Conservation (phyloP, 2,888 invertebrate genomes). For the Abrostola tripartita region DNA sequence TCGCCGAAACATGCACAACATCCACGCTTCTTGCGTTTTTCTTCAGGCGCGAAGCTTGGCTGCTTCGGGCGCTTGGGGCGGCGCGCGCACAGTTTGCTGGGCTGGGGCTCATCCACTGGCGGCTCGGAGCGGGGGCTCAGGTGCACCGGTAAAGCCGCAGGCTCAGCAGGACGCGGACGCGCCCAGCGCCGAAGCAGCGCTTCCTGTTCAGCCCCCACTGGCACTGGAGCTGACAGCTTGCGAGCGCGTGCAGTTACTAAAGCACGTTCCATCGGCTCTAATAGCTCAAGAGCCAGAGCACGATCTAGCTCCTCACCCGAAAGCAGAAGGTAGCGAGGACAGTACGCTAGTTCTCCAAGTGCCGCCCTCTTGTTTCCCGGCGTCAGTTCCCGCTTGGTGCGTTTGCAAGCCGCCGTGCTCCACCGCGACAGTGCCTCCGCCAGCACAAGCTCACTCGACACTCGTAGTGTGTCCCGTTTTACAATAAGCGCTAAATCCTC, state of each 20-base stretch:
- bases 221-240: conserved; percentile 79
- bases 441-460: conserved; percentile 89
- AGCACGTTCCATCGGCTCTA: conserved; percentile 84
- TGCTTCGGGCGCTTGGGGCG: conserved; percentile 78
- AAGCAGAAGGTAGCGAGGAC: conserved; percentile 91
- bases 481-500: conserved; percentile 90
- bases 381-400: conserved; percentile 79
- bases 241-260: conserved; percentile 81
- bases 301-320: conserved; percentile 90
- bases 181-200: conserved; percentile 81
- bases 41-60: conserved; percentile 80
- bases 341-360: conserved; percentile 87
- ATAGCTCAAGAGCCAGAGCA: conserved; percentile 79
- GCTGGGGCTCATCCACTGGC: conserved; percentile 71
- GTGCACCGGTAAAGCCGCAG: conserved; percentile 81
- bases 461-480: conserved; percentile 90
- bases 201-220: conserved; percentile 83
- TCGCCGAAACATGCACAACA: conserved; percentile 86
- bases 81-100: conserved; percentile 76
- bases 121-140: conserved; percentile 81
- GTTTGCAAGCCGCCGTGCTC: conserved; percentile 83
- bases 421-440: conserved; percentile 90
- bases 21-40: conserved; percentile 75
- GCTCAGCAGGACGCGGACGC: conserved; percentile 76
- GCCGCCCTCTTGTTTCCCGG: conserved; percentile 82